These are phyloP conservation scores for Oryzias sinensis DNA, from an alignment of 2,797 vertebrate species.

Conservation along the genomic window DNA sequence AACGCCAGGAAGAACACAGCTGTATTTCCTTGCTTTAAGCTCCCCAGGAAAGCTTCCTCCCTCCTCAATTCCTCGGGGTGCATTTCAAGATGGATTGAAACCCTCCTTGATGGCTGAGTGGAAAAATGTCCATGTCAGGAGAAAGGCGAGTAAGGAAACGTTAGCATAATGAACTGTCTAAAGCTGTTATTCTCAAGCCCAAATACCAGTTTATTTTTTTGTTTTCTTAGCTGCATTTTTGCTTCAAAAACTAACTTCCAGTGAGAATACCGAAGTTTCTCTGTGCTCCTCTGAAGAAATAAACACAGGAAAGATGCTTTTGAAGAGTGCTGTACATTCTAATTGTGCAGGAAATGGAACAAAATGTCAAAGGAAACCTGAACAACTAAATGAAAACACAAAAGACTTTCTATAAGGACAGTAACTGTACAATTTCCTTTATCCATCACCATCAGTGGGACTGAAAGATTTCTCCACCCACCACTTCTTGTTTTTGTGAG, in stretches of 20 bases:
- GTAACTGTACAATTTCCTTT: conserved; percentile 8
- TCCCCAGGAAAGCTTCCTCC: neutral
- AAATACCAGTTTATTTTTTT: no score
- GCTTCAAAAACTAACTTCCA: neutral
- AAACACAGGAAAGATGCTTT: conserved; percentile 36
- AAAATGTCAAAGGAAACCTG: neutral
- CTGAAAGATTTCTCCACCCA: conserved; percentile 18
- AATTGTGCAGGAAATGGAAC: conserved; percentile 23
- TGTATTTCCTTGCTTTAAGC: neutral
- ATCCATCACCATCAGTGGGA: neutral
- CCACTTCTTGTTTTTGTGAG: conserved; percentile 5
- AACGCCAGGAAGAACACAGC: neutral
- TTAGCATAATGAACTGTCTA: no score
- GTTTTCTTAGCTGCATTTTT: no score
- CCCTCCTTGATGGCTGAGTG: neutral
- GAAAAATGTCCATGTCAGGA: neutral
- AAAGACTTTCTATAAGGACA: neutral
- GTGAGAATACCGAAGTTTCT: neutral
- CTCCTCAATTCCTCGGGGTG: neutral
- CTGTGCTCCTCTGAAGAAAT: conserved; percentile 37
- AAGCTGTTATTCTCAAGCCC: no score
- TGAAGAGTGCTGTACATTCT: conserved; percentile 28
- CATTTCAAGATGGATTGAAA: no score
- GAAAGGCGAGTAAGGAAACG: neutral
- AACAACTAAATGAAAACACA: neutral